Conservation (phyloP, 2,113 vertebrate genomes). For the Oriolus oriolus region DNA sequence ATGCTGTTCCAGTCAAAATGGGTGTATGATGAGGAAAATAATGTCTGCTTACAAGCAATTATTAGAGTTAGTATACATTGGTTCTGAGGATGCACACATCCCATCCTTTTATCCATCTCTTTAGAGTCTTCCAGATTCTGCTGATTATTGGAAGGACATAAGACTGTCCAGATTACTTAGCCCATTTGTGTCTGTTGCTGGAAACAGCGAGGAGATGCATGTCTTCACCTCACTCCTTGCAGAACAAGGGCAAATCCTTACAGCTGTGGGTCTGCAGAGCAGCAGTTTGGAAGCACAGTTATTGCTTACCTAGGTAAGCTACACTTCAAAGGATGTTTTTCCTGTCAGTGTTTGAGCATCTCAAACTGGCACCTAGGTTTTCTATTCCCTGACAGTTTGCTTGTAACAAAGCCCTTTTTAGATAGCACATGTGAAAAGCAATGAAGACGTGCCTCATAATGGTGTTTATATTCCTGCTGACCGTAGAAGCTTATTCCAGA, state of each 20-base stretch:
- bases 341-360: neutral
- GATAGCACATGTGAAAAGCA: neutral
- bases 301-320: neutral
- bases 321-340: neutral
- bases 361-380: neutral
- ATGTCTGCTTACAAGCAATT: neutral
- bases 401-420: neutral
- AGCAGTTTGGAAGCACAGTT: neutral
- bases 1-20: neutral
- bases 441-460: rapidly evolving
- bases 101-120: neutral
- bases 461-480: neutral
- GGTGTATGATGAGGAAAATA: neutral
- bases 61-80: neutral
- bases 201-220: rapidly evolving
- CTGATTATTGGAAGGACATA: neutral
- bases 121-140: neutral
- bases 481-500: neutral
- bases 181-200: neutral
- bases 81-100: neutral
- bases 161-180: neutral
- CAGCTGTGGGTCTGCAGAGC: neutral
- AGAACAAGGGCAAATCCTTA: neutral
- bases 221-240: neutral
- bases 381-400: neutral